Conservation (phyloP, 2,888 invertebrate genomes). For the Macrosiphum euphorbiae region DNA sequence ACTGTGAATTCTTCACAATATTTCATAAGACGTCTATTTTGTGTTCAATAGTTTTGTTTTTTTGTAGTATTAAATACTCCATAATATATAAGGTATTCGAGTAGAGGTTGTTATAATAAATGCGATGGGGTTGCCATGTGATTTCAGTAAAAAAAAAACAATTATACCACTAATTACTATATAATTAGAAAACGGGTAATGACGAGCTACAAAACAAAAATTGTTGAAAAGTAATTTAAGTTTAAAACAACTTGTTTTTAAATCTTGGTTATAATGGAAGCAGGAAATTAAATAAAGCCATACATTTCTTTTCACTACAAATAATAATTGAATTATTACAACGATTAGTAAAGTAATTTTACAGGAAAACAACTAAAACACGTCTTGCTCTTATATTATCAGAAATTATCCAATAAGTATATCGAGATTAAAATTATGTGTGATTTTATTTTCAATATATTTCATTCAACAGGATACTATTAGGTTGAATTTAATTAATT, state of each 20-base stretch:
- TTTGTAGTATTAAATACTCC: not conserved
- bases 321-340: constrained; percentile 20
- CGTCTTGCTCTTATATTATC: not conserved
- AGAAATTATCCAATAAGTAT: no score
- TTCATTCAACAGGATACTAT: not conserved
- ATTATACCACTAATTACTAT: not conserved
- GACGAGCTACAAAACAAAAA: not conserved
- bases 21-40: not conserved
- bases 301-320: not conserved
- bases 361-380: not conserved
- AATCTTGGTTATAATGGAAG: not conserved
- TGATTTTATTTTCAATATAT: not conserved
- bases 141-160: not conserved
- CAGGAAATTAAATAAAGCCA: not conserved
- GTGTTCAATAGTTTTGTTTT: not conserved
- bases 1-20: not conserved
- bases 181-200: constrained; percentile 22
- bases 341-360: not conserved
- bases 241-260: constrained; percentile 21
- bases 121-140: not conserved
- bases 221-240: constrained; percentile 40
- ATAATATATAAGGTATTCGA: not conserved
- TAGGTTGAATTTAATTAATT: not conserved
- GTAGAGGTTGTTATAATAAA: not conserved
- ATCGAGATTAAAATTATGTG: not conserved